Conservation (phyloP, 2,797 vertebrate species). For the Melanotaenia maccullochi region DNA sequence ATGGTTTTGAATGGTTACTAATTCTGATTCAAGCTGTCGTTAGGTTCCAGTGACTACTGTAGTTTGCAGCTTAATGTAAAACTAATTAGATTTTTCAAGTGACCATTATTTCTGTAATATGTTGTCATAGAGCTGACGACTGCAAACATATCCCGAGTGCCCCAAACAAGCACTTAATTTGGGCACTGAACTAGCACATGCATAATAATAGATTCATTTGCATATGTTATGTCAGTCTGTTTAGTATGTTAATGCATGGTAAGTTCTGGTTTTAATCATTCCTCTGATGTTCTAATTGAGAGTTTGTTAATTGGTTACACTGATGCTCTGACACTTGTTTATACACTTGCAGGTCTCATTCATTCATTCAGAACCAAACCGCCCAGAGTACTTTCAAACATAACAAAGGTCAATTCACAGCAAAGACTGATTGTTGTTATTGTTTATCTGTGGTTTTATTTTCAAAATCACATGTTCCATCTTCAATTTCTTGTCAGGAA, state of each 20-base stretch:
- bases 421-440: background rate
- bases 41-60: slow-evolving; percentile 31
- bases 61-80: slow-evolving; percentile 67
- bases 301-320: slow-evolving; percentile 70
- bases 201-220: slow-evolving; percentile 84
- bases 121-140: slow-evolving; percentile 79
- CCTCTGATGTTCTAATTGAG: slow-evolving; percentile 66
- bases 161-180: slow-evolving; percentile 84
- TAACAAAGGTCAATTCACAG: background rate
- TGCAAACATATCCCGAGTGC: slow-evolving; percentile 73
- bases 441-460: background rate
- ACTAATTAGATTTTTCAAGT: slow-evolving; percentile 80
- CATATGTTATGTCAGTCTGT: slow-evolving; percentile 82
- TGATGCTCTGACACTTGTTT: slow-evolving; percentile 69
- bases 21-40: slow-evolving; percentile 41
- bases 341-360: slow-evolving; percentile 52
- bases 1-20: slow-evolving; percentile 42
- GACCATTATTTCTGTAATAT: slow-evolving; percentile 84
- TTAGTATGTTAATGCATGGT: slow-evolving; percentile 76
- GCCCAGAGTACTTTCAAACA: slow-evolving; percentile 7
- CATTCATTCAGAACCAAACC: slow-evolving; percentile 47
- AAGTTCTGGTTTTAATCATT: slow-evolving; percentile 72
- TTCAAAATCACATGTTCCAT: background rate
- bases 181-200: slow-evolving; percentile 80
- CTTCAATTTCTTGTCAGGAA: background rate